Evolutionary conservation across 2,797 vertebrate species (phyloP).

Genomic region (Anguilla obscura): DNA sequence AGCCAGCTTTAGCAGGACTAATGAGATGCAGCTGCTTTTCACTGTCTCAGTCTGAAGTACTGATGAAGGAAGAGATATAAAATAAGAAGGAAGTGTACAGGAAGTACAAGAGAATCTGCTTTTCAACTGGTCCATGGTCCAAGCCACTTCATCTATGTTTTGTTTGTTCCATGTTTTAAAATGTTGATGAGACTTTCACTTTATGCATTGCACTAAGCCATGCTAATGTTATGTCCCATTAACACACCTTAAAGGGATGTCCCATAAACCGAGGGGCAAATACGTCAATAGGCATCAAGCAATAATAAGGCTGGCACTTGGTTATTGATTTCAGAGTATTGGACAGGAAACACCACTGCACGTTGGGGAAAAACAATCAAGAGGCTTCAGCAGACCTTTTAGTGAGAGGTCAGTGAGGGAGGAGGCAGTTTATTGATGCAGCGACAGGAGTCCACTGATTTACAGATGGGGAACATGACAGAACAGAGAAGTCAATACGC

Average conservation of each 20-base stretch:
- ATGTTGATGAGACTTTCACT: background rate
- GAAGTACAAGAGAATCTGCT: background rate
- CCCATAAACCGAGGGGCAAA: background rate
- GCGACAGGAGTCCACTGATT: background rate
- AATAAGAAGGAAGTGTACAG: background rate
- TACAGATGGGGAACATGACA: background rate
- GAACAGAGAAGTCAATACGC: background rate
- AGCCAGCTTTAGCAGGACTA: constrained; percentile 9
- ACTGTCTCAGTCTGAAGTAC: background rate
- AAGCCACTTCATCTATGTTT: background rate
- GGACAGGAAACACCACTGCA: background rate
- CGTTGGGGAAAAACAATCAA: constrained; percentile 13
- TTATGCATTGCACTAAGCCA: background rate
- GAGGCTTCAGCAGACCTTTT: constrained; percentile 6
- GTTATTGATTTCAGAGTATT: background rate
- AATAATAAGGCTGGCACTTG: background rate
- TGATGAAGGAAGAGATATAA: background rate
- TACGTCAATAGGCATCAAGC: background rate
- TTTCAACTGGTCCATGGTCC: background rate
- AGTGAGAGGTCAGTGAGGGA: constrained; percentile 14
- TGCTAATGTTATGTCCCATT: background rate
- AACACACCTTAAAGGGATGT: background rate
- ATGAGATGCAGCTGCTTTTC: constrained; percentile 12
- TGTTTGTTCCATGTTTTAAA: background rate
- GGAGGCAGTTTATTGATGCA: constrained; percentile 27